A percentile compares a stretch with the other conserved stretches of the same genome.
phyloP scores from a whole-genome alignment of 2,888 invertebrate genomes.

The Apotomis turbidana region DNA sequence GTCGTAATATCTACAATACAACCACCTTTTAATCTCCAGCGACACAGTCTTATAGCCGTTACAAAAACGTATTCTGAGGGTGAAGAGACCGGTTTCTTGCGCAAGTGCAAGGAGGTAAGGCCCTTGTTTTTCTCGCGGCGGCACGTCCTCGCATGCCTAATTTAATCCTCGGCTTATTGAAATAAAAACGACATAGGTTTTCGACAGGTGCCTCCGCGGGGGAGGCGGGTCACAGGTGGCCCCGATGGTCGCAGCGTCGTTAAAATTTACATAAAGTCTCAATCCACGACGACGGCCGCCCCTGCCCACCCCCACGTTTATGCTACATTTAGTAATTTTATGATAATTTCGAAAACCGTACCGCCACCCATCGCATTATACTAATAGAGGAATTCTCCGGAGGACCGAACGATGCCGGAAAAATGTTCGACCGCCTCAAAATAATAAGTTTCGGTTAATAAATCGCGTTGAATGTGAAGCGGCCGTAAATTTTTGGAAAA shows the following conservation, averaged over 20 bases:
- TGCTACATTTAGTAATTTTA: slow-evolving; percentile 85
- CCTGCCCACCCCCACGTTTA: slow-evolving; percentile 81
- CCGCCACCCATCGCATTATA: slow-evolving; percentile 84
- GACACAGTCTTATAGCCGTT: slow-evolving; percentile 16
- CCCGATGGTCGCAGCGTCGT: slow-evolving; percentile 83
- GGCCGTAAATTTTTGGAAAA: slow-evolving; percentile 74
- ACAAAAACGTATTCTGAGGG: slow-evolving; percentile 27
- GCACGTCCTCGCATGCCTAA: slow-evolving; percentile 78
- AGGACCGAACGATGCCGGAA: slow-evolving; percentile 66
- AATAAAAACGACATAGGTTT: slow-evolving; percentile 84
- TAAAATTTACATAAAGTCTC: slow-evolving; percentile 85
- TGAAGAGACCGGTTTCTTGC: slow-evolving; percentile 49
- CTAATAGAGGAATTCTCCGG: slow-evolving; percentile 79
- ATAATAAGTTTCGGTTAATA: slow-evolving; percentile 80
- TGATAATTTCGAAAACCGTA: slow-evolving; percentile 83
- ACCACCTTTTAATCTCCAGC: neutral
- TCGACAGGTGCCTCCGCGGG: slow-evolving; percentile 79
- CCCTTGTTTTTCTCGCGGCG: slow-evolving; percentile 51
- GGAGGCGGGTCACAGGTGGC: slow-evolving; percentile 77
- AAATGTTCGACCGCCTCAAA: slow-evolving; percentile 72
- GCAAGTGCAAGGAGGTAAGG: slow-evolving; percentile 57
- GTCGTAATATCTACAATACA: neutral
- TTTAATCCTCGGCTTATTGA: slow-evolving; percentile 82
- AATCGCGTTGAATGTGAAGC: slow-evolving; percentile 73
- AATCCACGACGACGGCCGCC: slow-evolving; percentile 78